phyloP scores from a whole-genome alignment of 2,888 invertebrate species.

The Nezara viridula region DNA sequence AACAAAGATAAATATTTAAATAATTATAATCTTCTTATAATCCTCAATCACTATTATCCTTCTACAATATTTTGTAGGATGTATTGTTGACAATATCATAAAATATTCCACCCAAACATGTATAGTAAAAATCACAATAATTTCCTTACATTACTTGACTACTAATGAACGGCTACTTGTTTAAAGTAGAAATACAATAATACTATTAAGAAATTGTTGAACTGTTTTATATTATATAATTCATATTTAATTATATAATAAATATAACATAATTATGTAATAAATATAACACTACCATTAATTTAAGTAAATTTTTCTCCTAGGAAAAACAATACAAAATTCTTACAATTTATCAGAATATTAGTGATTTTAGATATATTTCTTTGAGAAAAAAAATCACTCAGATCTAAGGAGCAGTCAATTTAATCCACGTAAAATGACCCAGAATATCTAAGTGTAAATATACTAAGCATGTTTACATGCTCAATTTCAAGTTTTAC shows the following conservation, averaged over 20 bases:
- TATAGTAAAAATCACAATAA: background rate
- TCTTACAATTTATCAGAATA: slow-evolving; percentile 29
- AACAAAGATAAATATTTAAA: background rate
- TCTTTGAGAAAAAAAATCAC: slow-evolving; percentile 45
- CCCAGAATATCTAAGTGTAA: slow-evolving; percentile 29
- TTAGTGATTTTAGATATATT: slow-evolving; percentile 4
- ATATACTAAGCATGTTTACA: background rate
- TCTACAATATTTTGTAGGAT: background rate
- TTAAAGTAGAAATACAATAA: background rate
- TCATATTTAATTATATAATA: no score
- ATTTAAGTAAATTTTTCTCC: background rate
- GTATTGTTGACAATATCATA: background rate
- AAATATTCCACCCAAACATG: background rate
- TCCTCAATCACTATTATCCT: background rate
- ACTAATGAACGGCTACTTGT: background rate
- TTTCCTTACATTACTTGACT: background rate
- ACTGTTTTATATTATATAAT: background rate
- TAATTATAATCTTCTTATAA: background rate
- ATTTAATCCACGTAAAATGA: slow-evolving; percentile 48
- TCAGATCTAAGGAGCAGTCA: slow-evolving; percentile 39
- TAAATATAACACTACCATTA: slow-evolving; percentile 12
- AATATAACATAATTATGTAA: no score
- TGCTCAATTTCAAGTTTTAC: slow-evolving; percentile 19
- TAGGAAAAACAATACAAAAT: background rate
- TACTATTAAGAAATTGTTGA: background rate